These are phyloP conservation scores for Anoplolepis gracilipes DNA, from an alignment of 1,140 invertebrate species.

Conservation along the genomic window DNA sequence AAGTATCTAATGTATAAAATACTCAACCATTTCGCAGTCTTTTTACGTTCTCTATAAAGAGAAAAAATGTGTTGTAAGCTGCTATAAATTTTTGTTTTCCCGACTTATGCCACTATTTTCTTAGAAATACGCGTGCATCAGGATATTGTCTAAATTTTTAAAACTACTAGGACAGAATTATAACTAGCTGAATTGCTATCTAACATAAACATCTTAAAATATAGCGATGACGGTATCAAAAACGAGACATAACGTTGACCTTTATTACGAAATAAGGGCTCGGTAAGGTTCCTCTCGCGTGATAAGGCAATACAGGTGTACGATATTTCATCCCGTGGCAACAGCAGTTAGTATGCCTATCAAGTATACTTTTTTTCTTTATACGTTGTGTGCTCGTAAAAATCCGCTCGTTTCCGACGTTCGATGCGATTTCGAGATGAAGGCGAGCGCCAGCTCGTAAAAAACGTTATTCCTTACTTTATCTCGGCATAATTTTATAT, in stretches of 20 bases:
- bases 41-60: not conserved
- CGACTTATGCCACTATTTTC: not conserved
- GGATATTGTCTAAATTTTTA: constrained; percentile 16
- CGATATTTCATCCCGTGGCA: constrained; percentile 25
- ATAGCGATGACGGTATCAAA: constrained; percentile 11
- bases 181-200: not conserved
- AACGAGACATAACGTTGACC: constrained; percentile 36
- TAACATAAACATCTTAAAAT: constrained; percentile 32
- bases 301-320: not conserved
- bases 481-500: constrained; percentile 63
- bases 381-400: constrained; percentile 28
- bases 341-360: constrained; percentile 27
- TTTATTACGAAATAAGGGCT: constrained; percentile 53
- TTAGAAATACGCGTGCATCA: not conserved
- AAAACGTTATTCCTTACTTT: constrained; percentile 39
- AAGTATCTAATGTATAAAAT: not conserved
- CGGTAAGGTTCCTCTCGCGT: not conserved
- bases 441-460: constrained; percentile 1
- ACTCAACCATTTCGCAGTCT: not conserved
- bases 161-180: constrained; percentile 4
- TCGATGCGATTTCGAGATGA: constrained; percentile 36
- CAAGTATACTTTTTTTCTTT: constrained; percentile 24
- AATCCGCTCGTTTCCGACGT: constrained; percentile 29
- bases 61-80: not conserved
- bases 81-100: constrained; percentile 2